A percentile compares a stretch with the other conserved stretches of the same genome.
Conservation (phyloP, 2,113 vertebrate genomes). For the Odontesthes bonariensis region DNA sequence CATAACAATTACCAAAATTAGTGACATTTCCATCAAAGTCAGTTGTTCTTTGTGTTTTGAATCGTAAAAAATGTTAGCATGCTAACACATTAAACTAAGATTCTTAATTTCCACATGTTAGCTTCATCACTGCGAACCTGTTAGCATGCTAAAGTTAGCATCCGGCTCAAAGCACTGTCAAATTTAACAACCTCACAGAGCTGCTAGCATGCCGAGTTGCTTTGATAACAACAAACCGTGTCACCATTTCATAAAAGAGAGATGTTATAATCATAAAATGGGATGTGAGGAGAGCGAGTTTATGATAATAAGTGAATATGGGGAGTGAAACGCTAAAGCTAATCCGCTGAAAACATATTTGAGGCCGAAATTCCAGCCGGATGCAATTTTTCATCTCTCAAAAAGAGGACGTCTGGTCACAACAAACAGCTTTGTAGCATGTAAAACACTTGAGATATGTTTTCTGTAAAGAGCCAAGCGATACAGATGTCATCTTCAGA, state of each 20-base stretch:
- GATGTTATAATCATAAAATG: not conserved
- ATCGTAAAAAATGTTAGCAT: conserved; percentile 5
- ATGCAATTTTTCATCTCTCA: no score
- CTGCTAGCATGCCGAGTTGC: not conserved
- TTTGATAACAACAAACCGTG: not conserved
- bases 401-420: not conserved
- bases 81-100: not conserved
- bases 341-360: no score
- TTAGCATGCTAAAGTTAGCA: conserved; percentile 26
- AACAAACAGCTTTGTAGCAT: not conserved
- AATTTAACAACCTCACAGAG: not conserved
- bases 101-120: not conserved
- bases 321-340: no score
- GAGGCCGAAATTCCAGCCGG: no score
- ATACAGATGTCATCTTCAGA: not conserved
- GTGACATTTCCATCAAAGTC: no score
- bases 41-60: not conserved
- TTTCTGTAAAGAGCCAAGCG: no score
- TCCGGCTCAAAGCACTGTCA: not conserved
- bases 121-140: not conserved
- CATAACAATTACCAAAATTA: no score
- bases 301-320: no score
- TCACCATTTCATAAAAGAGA: not conserved
- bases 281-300: no score
- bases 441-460: not conserved